Percentiles rank a stretch among this genome's conserved stretches.
phyloP scores from a whole-genome alignment of 2,888 invertebrate species.

The Drosophila hamatofila region DNA sequence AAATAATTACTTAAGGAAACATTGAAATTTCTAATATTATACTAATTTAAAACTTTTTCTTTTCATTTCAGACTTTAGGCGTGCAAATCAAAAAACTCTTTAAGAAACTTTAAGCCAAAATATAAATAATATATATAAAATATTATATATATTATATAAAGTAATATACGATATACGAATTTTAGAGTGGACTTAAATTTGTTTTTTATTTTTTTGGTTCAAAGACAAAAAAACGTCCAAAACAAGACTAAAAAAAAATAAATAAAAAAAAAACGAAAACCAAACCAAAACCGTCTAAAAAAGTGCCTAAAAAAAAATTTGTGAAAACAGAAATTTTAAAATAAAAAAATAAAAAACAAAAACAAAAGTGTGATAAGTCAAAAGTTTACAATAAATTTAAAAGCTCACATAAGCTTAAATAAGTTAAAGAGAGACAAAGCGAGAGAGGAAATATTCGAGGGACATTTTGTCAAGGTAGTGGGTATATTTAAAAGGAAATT shows the following conservation, averaged over 20 bases:
- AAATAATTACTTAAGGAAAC: background rate
- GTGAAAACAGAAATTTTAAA: constrained; percentile 30
- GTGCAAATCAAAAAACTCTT: constrained; percentile 33
- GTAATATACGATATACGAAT: constrained; percentile 42
- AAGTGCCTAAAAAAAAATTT: constrained; percentile 69
- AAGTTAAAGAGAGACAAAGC: background rate
- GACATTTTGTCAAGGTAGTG: background rate
- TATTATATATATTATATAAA: constrained; percentile 8
- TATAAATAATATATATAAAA: constrained; percentile 28
- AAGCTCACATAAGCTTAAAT: background rate
- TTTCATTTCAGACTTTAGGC: constrained; percentile 6
- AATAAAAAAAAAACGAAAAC: constrained; percentile 46
- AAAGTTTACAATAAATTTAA: constrained; percentile 33
- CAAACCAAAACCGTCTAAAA: constrained; percentile 76
- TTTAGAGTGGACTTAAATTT: constrained; percentile 43
- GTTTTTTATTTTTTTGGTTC: constrained; percentile 25
- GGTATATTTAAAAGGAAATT: constrained; percentile 18
- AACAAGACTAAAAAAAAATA: constrained; percentile 32
- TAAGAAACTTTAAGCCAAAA: constrained; percentile 55
- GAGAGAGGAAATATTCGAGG: background rate
- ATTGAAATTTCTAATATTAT: background rate
- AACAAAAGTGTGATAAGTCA: constrained; percentile 61
- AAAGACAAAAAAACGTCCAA: constrained; percentile 43
- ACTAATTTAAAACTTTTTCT: background rate
- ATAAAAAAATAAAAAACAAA: constrained; percentile 5